Percentiles rank a stretch among this genome's conserved stretches.
Evolutionary conservation across 1,140 invertebrate species (phyloP).

Genomic region (Drosophila willistoni): DNA sequence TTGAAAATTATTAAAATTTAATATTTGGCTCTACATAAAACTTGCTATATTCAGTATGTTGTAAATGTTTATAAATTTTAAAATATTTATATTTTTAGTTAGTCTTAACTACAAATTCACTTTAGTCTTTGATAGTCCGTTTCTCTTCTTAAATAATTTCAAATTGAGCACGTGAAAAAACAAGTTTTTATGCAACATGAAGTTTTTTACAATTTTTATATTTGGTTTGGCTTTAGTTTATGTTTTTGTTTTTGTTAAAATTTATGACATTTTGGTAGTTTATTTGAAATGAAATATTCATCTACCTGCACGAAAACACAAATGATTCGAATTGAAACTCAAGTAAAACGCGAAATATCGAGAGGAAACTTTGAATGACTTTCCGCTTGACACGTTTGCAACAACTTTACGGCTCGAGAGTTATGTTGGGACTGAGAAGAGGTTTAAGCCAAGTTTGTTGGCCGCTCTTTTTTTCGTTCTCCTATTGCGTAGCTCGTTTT

Average conservation of each 20-base stretch:
- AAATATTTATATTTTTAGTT: slow-evolving; percentile 19
- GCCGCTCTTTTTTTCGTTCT: slow-evolving; percentile 28
- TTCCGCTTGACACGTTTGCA: slow-evolving; percentile 65
- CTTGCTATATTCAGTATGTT: slow-evolving; percentile 22
- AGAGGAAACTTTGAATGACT: slow-evolving; percentile 13
- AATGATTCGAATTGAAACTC: slow-evolving; percentile 11
- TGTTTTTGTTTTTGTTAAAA: slow-evolving; percentile 9
- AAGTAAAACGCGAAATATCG: slow-evolving; percentile 41
- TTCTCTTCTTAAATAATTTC: slow-evolving; percentile 7
- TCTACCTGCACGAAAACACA: slow-evolving; percentile 55
- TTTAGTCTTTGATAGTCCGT: slow-evolving; percentile 4
- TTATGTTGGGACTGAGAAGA: slow-evolving; percentile 63
- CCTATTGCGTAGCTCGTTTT: slow-evolving; percentile 50
- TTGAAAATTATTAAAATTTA: background rate
- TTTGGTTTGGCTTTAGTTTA: slow-evolving; percentile 35
- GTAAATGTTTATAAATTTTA: slow-evolving; percentile 19
- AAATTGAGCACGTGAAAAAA: slow-evolving; percentile 42
- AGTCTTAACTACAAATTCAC: slow-evolving; percentile 33
- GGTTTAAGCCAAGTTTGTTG: slow-evolving; percentile 46
- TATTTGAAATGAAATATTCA: slow-evolving; percentile 33
- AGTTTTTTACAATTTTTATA: background rate
- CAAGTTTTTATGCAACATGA: slow-evolving; percentile 75
- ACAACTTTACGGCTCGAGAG: slow-evolving; percentile 62
- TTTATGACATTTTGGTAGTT: slow-evolving; percentile 1
- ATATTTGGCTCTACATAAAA: background rate